Evolutionary conservation across 2,797 vertebrate genomes (phyloP), one percentile per base, ranked within the genome.

Genomic region (Bovichtus variegatus): DNA sequence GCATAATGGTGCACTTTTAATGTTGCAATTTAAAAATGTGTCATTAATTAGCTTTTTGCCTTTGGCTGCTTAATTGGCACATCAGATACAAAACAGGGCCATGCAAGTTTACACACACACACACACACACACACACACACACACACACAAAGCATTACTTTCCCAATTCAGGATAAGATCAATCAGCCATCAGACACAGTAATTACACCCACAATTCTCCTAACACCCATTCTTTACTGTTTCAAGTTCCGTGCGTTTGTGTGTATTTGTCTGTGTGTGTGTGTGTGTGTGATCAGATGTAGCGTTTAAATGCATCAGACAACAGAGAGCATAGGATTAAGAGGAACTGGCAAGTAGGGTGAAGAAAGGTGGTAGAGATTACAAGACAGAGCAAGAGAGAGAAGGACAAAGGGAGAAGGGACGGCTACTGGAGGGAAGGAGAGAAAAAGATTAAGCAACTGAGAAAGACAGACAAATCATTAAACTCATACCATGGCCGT

Each of bases 381-480:
- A 62, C 36, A 73, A 67, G 36, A 65, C 15, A 5, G 9, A 70
- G 50, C 60, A 10, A 34, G 27, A 60, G 21, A 25, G 8, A 71
- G 41, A 73, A 82, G 80, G 78, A 76, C 72, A 80, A 80, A 76
- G 23, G 50, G 47, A 81, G 71, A 59, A 87, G 36, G 54, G 10
- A 51, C 18, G 4, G 49, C 76, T 46, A 80, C 58, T 31, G 13
- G 55, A 79, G 54, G 74, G 63, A 50, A 54, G 50, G n/a, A 53
- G 43, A 40, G 47, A 60, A 70, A 57, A 21, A 70, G 54, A 88
- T 89, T 78, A 80, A 78, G 44, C 62, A 61, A 74, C 49, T 63
- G 50, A 15, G 64, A 79, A 81, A 83, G 81, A 80, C 60, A 87
- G 76, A 76, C 36, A 74, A 84, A 87, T 80, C 57, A 82, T 87